phyloP scores from a whole-genome alignment of 1,140 invertebrate genomes.

The Reticulitermes speratus region DNA sequence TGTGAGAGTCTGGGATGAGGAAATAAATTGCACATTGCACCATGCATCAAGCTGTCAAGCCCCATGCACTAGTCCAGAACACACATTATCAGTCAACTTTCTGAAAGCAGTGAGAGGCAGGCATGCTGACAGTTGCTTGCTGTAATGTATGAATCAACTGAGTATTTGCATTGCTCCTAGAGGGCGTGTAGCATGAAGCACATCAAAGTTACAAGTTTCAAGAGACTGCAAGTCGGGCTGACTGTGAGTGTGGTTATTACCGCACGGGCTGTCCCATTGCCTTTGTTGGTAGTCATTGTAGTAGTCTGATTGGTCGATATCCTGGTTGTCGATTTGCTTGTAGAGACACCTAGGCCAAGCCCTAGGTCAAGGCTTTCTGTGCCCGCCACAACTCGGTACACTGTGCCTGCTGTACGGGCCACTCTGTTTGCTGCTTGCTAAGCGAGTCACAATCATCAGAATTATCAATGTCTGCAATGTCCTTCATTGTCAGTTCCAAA shows the following conservation, averaged over 20 bases:
- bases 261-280: conserved; percentile 37
- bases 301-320: conserved; percentile 34
- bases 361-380: conserved; percentile 71
- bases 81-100: too few species aligned
- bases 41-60: too few species aligned
- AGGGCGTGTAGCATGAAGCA: background rate
- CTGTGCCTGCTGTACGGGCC: conserved; percentile 70
- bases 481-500: background rate
- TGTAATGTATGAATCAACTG: background rate
- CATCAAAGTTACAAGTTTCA: background rate
- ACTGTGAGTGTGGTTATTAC: conserved; percentile 29
- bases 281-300: conserved; percentile 40
- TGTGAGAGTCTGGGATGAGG: too few species aligned
- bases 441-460: conserved; percentile 34
- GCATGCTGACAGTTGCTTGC: too few species aligned
- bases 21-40: too few species aligned
- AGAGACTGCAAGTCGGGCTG: background rate
- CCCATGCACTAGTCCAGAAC: too few species aligned
- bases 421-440: conserved; percentile 74
- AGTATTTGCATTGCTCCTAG: background rate
- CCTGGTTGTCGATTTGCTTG: conserved; percentile 55
- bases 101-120: too few species aligned
- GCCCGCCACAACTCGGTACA: conserved; percentile 73
- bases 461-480: background rate
- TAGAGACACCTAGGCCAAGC: conserved; percentile 49